Base-by-base conservation (phyloP, 2,113 vertebrate genomes). In the Bombycilla garrulus region DNA sequence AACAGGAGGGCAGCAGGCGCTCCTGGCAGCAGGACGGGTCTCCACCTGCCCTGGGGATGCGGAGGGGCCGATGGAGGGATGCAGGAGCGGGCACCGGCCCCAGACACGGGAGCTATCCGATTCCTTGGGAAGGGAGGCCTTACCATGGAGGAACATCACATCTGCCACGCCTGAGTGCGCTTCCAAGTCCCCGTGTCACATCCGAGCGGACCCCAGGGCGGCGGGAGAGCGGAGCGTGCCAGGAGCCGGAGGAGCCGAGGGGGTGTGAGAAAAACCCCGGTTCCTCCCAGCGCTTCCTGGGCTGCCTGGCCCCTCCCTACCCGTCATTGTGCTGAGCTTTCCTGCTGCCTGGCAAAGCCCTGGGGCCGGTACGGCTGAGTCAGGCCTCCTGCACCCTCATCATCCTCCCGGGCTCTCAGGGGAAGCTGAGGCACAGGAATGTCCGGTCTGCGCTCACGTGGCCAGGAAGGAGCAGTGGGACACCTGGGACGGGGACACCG, bases 271-370 rank as follows among this genome's bases (percentile, higher is more conserved):
- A 88, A 88, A 77, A 44, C 53, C 79, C 48, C 2, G 38, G 94
- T 67, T 89, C 94, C 92, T 96, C 95, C 96, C 96, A 36, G 88
- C 15, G 13, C 83, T 92, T 96, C 94, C 94, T 86, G 88, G 57
- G 93, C 90, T 45, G 78, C 86, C 72, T 72, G 79, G 95, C 96
- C 72, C 87, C 96, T 96, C 94, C 95, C 96, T 93, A 50, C 31
- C 92, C 9, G 2, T 71, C 73, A 88, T 79, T 86, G 65, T 48
- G 67, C 90, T 86, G 94, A 93, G 94, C 88, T 90, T 86, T 77
- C 71, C 92, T 92, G 35, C 58, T 48, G 47, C 88, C 60, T 86
- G 79, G 92, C 62, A 51, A 86, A 91, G 79, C 90, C 95, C 88
- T 57, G 87, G 42, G 85, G 93, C 93, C 56, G 74, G 35, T 85